Evolutionary conservation across 1,140 invertebrate genomes (phyloP).

Genomic region (Trichonephila inaurata): DNA sequence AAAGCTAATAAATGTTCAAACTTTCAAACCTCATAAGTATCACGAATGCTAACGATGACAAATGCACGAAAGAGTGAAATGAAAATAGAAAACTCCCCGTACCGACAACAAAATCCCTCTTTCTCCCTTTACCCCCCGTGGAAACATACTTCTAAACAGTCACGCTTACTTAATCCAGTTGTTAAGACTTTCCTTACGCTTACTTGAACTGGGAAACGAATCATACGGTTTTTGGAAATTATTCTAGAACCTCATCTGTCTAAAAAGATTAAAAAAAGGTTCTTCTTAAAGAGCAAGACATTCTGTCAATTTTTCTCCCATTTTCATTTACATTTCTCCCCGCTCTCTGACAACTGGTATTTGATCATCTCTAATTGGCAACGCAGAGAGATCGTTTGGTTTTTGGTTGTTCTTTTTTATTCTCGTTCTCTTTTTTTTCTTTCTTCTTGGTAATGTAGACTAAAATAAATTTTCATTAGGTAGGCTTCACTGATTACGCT

Average conservation of each 20-base stretch:
- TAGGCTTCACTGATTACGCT: constrained; percentile 1
- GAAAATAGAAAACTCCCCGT: not conserved
- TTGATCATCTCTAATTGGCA: constrained; percentile 70
- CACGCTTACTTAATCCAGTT: constrained; percentile 67
- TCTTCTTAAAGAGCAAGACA: not conserved
- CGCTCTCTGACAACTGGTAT: constrained; percentile 54
- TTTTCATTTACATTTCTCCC: constrained; percentile 47
- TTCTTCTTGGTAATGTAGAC: not conserved
- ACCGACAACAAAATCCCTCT: constrained; percentile 26
- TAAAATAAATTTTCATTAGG: constrained; percentile 61
- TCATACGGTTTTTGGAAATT: constrained; percentile 60
- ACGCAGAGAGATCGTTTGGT: constrained; percentile 26
- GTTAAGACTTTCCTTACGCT: constrained; percentile 61
- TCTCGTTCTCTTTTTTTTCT: not conserved
- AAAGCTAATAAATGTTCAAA: constrained; percentile 40
- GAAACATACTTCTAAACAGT: constrained; percentile 33
- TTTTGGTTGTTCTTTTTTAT: not conserved
- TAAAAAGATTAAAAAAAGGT: constrained; percentile 49
- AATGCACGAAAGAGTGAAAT: constrained; percentile 42
- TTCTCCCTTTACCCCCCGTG: constrained; percentile 33
- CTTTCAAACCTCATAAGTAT: constrained; percentile 52
- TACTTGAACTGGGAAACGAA: constrained; percentile 58
- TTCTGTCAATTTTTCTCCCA: constrained; percentile 36
- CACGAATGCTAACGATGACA: constrained; percentile 67
- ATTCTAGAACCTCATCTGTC: constrained; percentile 29